Percentiles rank a stretch among this genome's conserved stretches.
phyloP scores from a whole-genome alignment of 2,797 vertebrate genomes.

The Sylvilagus floridanus region DNA sequence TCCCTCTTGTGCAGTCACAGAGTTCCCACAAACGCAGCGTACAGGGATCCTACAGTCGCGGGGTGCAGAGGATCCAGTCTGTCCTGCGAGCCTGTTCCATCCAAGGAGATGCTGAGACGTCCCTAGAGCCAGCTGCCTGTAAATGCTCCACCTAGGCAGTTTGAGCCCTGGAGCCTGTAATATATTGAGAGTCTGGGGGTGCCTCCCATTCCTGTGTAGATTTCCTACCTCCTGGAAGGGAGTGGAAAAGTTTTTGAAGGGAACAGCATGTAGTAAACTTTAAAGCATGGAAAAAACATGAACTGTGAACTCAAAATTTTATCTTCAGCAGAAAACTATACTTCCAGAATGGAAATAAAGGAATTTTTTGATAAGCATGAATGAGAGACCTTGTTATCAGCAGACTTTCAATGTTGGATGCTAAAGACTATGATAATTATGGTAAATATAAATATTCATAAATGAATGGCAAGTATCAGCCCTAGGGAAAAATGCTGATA shows the following conservation, averaged over 20 bases:
- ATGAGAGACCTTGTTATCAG: background rate
- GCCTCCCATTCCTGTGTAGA: too few relatives aligned
- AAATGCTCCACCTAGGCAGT: too few relatives aligned
- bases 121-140: too few relatives aligned
- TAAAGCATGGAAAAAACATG: background rate
- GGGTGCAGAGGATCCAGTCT: too few relatives aligned
- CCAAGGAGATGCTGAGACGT: too few relatives aligned
- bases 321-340: background rate
- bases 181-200: too few relatives aligned
- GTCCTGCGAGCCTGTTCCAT: too few relatives aligned
- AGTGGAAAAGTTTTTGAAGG: background rate
- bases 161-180: too few relatives aligned
- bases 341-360: background rate
- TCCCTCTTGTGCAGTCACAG: too few relatives aligned
- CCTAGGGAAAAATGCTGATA: background rate
- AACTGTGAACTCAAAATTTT: background rate
- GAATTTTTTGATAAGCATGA: background rate
- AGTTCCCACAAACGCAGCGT: too few relatives aligned
- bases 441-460: background rate
- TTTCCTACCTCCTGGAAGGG: background rate
- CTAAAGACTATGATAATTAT: background rate
- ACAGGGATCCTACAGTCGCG: too few relatives aligned
- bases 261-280: background rate
- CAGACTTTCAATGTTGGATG: background rate
- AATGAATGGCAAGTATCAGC: background rate